Conservation (phyloP, 1,140 invertebrate species). For the Frieseomelitta varia region DNA sequence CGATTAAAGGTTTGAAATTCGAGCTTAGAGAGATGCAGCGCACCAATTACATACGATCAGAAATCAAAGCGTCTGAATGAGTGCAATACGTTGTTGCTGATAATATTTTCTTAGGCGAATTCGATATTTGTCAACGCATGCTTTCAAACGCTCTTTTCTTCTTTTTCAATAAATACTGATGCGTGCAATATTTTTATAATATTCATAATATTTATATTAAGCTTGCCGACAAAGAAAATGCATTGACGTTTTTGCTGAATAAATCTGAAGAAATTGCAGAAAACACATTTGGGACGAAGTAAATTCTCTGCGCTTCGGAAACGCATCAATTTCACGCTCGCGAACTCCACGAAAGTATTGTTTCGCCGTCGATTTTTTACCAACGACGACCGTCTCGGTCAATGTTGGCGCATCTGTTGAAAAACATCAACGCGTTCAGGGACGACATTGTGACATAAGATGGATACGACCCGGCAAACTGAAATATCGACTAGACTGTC, state of each 20-base stretch:
- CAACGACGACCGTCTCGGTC: neutral
- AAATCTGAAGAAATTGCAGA: neutral
- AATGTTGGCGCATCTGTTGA: neutral
- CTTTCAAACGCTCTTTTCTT: neutral
- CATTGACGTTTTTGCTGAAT: neutral
- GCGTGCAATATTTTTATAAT: too few species aligned
- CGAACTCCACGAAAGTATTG: too few species aligned
- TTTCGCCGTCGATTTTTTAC: too few species aligned
- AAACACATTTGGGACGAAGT: too few species aligned
- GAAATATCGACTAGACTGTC: conserved; percentile 27
- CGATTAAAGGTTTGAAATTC: neutral
- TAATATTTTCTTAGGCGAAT: neutral
- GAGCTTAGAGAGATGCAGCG: too few species aligned
- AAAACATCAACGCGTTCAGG: neutral
- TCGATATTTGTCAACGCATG: neutral
- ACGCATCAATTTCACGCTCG: neutral
- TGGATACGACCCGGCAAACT: neutral
- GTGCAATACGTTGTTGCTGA: too few species aligned
- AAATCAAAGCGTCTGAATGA: neutral
- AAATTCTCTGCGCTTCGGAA: neutral
- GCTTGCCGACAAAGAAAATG: neutral
- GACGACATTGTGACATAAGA: neutral
- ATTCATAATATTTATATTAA: too few species aligned
- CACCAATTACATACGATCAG: neutral
- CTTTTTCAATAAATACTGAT: neutral